Evolutionary conservation across 1,140 invertebrate genomes (phyloP).

Genomic region (Drosophila parvula): DNA sequence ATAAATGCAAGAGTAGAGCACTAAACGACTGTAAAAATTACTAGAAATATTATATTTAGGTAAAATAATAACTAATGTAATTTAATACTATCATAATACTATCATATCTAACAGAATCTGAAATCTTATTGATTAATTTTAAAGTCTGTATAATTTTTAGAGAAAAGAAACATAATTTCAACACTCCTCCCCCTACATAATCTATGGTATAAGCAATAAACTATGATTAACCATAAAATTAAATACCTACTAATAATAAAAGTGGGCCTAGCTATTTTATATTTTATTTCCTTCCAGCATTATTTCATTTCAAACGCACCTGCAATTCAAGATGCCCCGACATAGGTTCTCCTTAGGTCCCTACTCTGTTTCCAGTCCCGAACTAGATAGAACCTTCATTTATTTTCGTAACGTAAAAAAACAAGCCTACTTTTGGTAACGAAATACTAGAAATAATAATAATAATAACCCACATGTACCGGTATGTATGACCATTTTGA

Average conservation of each 20-base stretch:
- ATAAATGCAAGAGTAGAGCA: background rate
- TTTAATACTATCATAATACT: background rate
- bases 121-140: background rate
- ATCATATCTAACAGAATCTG: background rate
- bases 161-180: background rate
- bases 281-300: too few species aligned
- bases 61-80: background rate
- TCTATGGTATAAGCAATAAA: too few species aligned
- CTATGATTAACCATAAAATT: background rate
- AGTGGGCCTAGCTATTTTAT: too few species aligned
- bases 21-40: background rate
- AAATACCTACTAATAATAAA: too few species aligned
- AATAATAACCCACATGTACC: constrained; percentile 72
- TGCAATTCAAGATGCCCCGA: constrained; percentile 3
- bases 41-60: background rate
- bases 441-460: constrained; percentile 71
- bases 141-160: fast-evolving
- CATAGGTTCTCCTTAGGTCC: background rate
- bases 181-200: background rate
- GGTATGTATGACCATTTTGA: constrained; percentile 64
- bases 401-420: constrained; percentile 26
- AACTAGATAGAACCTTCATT: constrained; percentile 37
- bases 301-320: background rate
- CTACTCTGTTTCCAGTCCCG: background rate
- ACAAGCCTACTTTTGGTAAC: constrained; percentile 54